These are phyloP conservation scores for Phlogophora meticulosa DNA, from an alignment of 2,888 invertebrate genomes.

Conservation along the genomic window DNA sequence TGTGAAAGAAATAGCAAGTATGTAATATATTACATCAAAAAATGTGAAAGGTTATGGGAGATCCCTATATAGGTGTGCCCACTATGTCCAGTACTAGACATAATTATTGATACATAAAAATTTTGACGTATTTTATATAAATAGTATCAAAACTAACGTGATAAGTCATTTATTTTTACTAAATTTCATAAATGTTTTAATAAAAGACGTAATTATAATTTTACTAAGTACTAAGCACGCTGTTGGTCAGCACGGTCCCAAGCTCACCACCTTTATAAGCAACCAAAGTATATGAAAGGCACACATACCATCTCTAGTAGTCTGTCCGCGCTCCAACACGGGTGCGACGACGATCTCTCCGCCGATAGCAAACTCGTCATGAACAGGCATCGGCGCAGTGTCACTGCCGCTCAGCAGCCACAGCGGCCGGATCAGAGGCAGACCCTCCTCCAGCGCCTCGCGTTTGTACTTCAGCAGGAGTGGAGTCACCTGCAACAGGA, in stretches of 20 bases:
- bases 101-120: too few species aligned
- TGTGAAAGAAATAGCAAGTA: conserved; percentile 64
- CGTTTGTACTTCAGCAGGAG: conserved; percentile 94
- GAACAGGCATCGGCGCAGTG: conserved; percentile 93
- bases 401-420: conserved; percentile 97
- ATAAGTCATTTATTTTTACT: too few species aligned
- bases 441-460: conserved; percentile 95
- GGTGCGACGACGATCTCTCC: conserved; percentile 98
- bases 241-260: too few species aligned
- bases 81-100: too few species aligned
- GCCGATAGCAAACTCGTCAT: conserved; percentile 97
- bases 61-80: too few species aligned
- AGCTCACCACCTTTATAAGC: background rate
- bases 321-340: conserved; percentile 93
- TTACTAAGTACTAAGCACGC: too few species aligned
- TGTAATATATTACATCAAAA: too few species aligned
- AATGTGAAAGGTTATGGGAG: too few species aligned
- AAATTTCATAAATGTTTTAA: too few species aligned
- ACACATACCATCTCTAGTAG: conserved; percentile 92
- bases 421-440: conserved; percentile 96
- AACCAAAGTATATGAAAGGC: conserved; percentile 7
- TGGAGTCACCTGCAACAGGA: conserved; percentile 92
- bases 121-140: too few species aligned
- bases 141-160: too few species aligned
- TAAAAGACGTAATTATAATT: too few species aligned